Evolutionary conservation across 2,888 invertebrate genomes (phyloP).

Genomic region (Sicus ferrugineus): DNA sequence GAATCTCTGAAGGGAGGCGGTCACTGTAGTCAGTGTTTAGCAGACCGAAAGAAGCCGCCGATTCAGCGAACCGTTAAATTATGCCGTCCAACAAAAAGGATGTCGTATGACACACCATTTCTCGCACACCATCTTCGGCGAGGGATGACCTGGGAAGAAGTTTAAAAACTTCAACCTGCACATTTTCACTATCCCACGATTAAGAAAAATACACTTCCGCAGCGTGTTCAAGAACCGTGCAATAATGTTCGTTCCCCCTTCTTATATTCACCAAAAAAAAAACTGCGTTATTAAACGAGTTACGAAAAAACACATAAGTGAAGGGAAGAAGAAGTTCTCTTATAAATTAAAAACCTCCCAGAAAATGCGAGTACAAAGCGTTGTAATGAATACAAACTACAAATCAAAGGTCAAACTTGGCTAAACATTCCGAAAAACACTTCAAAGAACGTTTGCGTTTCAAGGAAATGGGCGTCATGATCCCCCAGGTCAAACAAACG

Average conservation of each 20-base stretch:
- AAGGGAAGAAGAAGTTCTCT: not conserved
- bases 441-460: not conserved
- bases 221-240: constrained; percentile 19
- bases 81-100: constrained; percentile 7
- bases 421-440: constrained; percentile 12
- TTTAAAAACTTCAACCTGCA: not conserved
- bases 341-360: constrained; percentile 11
- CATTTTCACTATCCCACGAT: constrained; percentile 17
- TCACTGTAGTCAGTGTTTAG: not conserved
- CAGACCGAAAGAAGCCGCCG: not conserved
- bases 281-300: constrained; percentile 16
- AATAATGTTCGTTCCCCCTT: not conserved
- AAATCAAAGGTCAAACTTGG: constrained; percentile 26
- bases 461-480: not conserved
- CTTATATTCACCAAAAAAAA: not conserved
- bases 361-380: not conserved
- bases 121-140: not conserved
- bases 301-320: not conserved
- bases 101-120: constrained; percentile 1
- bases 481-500: constrained; percentile 11
- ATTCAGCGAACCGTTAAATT: constrained; percentile 21
- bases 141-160: not conserved
- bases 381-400: not conserved
- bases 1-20: not conserved
- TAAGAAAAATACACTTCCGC: constrained; percentile 15